Percentiles rank a stretch among this genome's conserved stretches.
These are phyloP conservation scores for Pyrgus malvae DNA, from an alignment of 2,888 invertebrate genomes.

Conservation along the genomic window DNA sequence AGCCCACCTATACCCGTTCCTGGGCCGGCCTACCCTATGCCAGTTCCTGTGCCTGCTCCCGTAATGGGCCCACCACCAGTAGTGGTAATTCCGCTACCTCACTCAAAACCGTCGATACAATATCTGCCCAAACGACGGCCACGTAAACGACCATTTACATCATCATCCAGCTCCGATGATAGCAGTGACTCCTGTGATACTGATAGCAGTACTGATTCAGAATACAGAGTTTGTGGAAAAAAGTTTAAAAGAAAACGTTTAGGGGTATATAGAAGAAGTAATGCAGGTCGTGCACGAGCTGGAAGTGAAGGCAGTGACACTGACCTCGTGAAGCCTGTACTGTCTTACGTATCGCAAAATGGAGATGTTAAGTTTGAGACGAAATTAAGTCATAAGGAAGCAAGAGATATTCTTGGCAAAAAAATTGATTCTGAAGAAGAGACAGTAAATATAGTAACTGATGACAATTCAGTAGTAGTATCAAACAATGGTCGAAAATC, in stretches of 20 bases:
- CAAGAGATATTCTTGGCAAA: constrained; percentile 10
- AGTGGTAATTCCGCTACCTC: constrained; percentile 36
- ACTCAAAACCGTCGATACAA: constrained; percentile 19
- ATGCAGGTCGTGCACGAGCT: background rate
- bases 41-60: constrained; percentile 32
- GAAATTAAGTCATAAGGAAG: constrained; percentile 51
- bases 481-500: background rate
- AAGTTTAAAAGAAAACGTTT: constrained; percentile 17
- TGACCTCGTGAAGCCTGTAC: constrained; percentile 39
- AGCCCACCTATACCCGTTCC: constrained; percentile 36
- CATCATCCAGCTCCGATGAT: constrained; percentile 30
- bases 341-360: constrained; percentile 41
- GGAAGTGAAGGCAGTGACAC: constrained; percentile 32
- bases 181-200: constrained; percentile 29
- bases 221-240: constrained; percentile 23
- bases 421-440: background rate
- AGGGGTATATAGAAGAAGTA: constrained; percentile 24
- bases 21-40: constrained; percentile 36
- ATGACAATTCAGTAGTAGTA: constrained; percentile 4
- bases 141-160: background rate
- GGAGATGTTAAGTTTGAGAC: constrained; percentile 51
- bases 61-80: constrained; percentile 32
- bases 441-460: background rate
- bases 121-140: constrained; percentile 21
- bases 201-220: constrained; percentile 30